These are phyloP conservation scores for Drosophila pseudoananassae DNA, from an alignment of 1,140 invertebrate species.

Conservation along the genomic window DNA sequence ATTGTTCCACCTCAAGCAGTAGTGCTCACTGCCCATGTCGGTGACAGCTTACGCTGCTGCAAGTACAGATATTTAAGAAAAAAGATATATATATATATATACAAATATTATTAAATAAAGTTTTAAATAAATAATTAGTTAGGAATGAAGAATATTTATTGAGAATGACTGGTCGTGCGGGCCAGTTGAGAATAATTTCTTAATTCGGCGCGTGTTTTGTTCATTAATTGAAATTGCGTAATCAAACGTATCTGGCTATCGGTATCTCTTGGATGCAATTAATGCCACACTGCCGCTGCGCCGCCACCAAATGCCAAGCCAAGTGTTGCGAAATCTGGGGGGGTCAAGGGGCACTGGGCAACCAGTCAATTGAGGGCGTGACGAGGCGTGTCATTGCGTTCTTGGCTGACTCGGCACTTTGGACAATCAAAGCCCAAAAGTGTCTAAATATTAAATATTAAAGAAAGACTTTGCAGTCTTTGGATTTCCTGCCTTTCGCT, in stretches of 20 bases:
- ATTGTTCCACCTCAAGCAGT: constrained; percentile 98
- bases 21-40: constrained; percentile 98
- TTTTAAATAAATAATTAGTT: too few relatives aligned
- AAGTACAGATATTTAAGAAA: constrained; percentile 59
- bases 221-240: constrained; percentile 65
- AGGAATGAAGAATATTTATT: too few relatives aligned
- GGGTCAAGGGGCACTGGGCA: constrained; percentile 30
- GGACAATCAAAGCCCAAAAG: too few relatives aligned
- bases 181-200: constrained; percentile 43
- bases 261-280: constrained; percentile 55
- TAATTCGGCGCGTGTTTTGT: constrained; percentile 39
- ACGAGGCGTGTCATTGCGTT: constrained; percentile 39
- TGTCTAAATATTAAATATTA: too few relatives aligned
- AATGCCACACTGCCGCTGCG: constrained; percentile 35
- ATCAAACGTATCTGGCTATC: constrained; percentile 14
- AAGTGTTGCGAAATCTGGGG: constrained; percentile 56
- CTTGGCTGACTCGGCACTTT: constrained; percentile 6
- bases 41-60: constrained; percentile 93
- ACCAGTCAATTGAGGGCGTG: constrained; percentile 34
- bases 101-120: constrained; percentile 1
- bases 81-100: background rate
- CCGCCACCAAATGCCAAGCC: constrained; percentile 35
- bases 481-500: constrained; percentile 8
- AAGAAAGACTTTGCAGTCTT: constrained; percentile 11
- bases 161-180: constrained; percentile 1